Base-by-base conservation (phyloP, 2,113 vertebrate genomes). In the Psittacara wagleri region DNA sequence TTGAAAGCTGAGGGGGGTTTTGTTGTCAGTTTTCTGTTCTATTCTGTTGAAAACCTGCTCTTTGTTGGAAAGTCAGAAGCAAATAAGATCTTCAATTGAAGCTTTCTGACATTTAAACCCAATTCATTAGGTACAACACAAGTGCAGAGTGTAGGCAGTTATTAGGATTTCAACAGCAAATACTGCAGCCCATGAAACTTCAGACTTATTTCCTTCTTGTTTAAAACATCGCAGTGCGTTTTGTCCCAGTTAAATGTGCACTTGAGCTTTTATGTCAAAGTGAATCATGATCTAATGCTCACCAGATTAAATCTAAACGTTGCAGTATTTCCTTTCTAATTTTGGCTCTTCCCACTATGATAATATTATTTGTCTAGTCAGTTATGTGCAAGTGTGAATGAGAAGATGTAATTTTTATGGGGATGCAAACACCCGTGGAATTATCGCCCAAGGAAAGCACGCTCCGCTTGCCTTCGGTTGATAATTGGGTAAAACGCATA, bases 151-250 rank as follows among this genome's bases (percentile, higher is more conserved):
- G 3, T 28, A 68, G 90, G 80, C 83, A 88, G 29, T 92, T 85
- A 87, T 94, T 77, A 88, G 92, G 88, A 94, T 93, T 96, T 90
- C 86, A 88, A 76, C 96, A 95, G 92, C 95, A 96, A 96, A 93
- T 89, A 95, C 88, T 49, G 88, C 69, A 86, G 90, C 63, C 57
- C 83, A 5, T 86, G 83, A 92, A 96, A 95, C 81, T 79, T 93
- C 82, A 90, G 90, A 74, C 81, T 90, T 80, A 86, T 76, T 96
- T 92, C 92, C 92, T 92, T 91, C 86, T 95, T 29, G 8, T 86
- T 94, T 92, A 84, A 84, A 96, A 64, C 73, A 44, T 11, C 44
- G 62, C 48, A 68, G 66, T 41, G 81, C 4, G 0, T 84, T 96
- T 93, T 2, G 6, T 83, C 90, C 62, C 13, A 7, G 74, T 77